These are phyloP conservation scores for Albula glossodonta DNA, from an alignment of 2,113 vertebrate species.

Conservation along the genomic window DNA sequence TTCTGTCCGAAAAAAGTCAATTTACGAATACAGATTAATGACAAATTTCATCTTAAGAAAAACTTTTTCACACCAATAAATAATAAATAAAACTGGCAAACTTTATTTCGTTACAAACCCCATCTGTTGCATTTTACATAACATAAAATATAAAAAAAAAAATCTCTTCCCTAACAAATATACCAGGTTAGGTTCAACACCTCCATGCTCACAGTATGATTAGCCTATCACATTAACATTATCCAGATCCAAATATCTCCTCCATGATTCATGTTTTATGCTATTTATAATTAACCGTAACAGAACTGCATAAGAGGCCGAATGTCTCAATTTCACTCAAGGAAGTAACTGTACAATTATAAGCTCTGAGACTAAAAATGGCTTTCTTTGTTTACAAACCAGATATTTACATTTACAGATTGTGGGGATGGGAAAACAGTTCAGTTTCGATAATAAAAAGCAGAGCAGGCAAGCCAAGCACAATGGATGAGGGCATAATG, in stretches of 20 bases:
- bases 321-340: slow-evolving; percentile 59
- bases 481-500: too few relatives aligned
- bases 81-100: background rate
- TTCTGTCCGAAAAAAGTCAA: too few relatives aligned
- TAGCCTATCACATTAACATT: slow-evolving; percentile 60
- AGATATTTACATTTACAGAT: slow-evolving; percentile 45
- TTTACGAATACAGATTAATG: background rate
- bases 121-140: slow-evolving; percentile 55
- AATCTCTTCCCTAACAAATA: slow-evolving; percentile 49
- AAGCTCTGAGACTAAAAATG: slow-evolving; percentile 68
- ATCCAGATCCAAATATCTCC: slow-evolving; percentile 38
- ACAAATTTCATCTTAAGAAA: background rate
- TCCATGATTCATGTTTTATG: slow-evolving; percentile 18
- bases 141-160: slow-evolving; percentile 48
- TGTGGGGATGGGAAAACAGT: slow-evolving; percentile 9
- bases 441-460: slow-evolving; percentile 19
- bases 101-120: slow-evolving; percentile 31
- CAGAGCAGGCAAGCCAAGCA: too few relatives aligned
- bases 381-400: slow-evolving; percentile 70
- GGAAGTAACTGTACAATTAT: slow-evolving; percentile 77
- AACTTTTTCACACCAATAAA: background rate
- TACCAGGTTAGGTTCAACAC: slow-evolving; percentile 61
- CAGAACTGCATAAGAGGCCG: slow-evolving; percentile 42
- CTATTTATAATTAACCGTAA: slow-evolving; percentile 26
- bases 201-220: slow-evolving; percentile 75